Conservation (phyloP, 2,797 vertebrate species). For the Anguilla marmorata region DNA sequence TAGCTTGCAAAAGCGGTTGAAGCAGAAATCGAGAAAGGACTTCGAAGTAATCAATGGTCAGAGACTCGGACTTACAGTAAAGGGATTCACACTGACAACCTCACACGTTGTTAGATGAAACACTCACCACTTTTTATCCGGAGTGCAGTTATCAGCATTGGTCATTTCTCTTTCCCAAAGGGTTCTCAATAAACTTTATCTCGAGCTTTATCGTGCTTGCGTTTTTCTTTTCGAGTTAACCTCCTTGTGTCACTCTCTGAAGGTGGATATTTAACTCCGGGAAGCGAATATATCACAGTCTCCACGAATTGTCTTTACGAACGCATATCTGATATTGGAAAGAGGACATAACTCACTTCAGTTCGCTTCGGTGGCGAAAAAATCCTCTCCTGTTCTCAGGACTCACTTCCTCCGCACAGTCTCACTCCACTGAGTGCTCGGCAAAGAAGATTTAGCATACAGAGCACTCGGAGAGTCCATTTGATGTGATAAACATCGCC, state of each 20-base stretch:
- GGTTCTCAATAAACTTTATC: slow-evolving; percentile 32
- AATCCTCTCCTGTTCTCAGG: slow-evolving; percentile 36
- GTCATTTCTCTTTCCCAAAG: neutral
- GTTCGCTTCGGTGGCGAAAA: slow-evolving; percentile 52
- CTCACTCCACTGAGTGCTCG: slow-evolving; percentile 57
- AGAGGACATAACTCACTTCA: slow-evolving; percentile 49
- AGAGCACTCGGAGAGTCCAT: slow-evolving; percentile 50
- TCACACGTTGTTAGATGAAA: neutral
- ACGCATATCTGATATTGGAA: slow-evolving; percentile 41
- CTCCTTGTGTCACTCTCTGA: slow-evolving; percentile 12
- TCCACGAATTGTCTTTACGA: neutral
- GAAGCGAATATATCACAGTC: slow-evolving; percentile 19
- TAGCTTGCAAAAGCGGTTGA: slow-evolving; percentile 13
- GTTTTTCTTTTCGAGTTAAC: slow-evolving; percentile 16
- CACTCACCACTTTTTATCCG: slow-evolving; percentile 18
- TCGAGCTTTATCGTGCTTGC: slow-evolving; percentile 6
- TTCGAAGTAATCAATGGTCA: slow-evolving; percentile 24
- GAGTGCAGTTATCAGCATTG: slow-evolving; percentile 12
- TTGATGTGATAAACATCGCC: slow-evolving; percentile 52
- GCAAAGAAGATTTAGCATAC: slow-evolving; percentile 47
- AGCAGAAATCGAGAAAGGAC: neutral
- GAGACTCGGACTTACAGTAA: slow-evolving; percentile 21
- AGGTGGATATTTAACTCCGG: slow-evolving; percentile 25
- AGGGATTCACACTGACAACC: slow-evolving; percentile 12
- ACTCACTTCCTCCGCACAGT: slow-evolving; percentile 47